These are phyloP conservation scores for Neuroscelio doddi DNA, from an alignment of 2,888 invertebrate genomes.

Conservation along the genomic window DNA sequence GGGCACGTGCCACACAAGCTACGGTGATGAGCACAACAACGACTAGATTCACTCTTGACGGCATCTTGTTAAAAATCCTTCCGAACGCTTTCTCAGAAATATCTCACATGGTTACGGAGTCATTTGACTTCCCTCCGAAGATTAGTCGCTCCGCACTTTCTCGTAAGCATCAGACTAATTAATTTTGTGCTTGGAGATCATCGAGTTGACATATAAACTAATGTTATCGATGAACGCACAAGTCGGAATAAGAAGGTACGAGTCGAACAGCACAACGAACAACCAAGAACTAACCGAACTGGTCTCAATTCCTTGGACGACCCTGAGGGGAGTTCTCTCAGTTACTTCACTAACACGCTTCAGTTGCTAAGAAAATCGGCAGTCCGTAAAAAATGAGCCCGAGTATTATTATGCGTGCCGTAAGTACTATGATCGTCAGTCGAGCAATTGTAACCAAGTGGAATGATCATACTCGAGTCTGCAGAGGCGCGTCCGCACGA, in stretches of 20 bases:
- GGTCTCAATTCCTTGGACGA: slow-evolving; percentile 61
- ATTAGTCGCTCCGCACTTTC: too few species aligned
- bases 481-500: slow-evolving; percentile 10
- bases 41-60: slow-evolving; percentile 60
- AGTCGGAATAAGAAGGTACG: too few species aligned
- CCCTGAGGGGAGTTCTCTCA: slow-evolving; percentile 51
- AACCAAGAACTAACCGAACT: slow-evolving; percentile 66
- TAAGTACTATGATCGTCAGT: slow-evolving; percentile 59
- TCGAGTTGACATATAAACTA: background rate
- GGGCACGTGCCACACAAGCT: slow-evolving; percentile 33
- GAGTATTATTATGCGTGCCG: slow-evolving; percentile 63
- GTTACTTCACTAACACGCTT: slow-evolving; percentile 62
- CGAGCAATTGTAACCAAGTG: slow-evolving; percentile 43
- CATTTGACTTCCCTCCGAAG: slow-evolving; percentile 8
- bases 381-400: slow-evolving; percentile 69
- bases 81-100: background rate
- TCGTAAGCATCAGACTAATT: too few species aligned
- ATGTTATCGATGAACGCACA: background rate
- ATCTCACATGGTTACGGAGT: slow-evolving; percentile 23
- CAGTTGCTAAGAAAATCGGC: slow-evolving; percentile 69
- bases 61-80: slow-evolving; percentile 49
- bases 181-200: background rate
- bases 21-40: slow-evolving; percentile 55
- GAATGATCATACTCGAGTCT: slow-evolving; percentile 44
- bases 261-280: slow-evolving; percentile 64